phyloP scores from a whole-genome alignment of 2,113 vertebrate species.

The Dicaeum eximium region DNA sequence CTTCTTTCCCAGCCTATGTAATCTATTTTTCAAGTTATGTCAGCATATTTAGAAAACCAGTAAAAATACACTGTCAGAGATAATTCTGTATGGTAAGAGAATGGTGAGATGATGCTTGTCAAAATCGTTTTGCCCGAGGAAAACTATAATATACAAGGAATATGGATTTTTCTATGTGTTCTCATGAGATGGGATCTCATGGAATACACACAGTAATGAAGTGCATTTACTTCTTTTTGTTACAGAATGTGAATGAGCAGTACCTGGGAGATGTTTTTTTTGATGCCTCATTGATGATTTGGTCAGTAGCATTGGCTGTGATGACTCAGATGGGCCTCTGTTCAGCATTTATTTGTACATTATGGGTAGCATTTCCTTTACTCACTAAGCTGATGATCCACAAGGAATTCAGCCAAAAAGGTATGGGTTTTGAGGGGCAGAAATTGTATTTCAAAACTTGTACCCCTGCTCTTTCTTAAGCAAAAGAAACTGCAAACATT shows the following conservation, averaged over 20 bases:
- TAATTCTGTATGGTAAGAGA: not conserved
- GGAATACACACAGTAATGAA: not conserved
- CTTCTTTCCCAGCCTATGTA: not conserved
- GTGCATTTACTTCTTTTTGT: not conserved
- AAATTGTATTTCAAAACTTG: not conserved
- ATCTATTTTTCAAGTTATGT: not conserved
- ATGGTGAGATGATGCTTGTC: not conserved
- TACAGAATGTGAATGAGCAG: constrained; percentile 78
- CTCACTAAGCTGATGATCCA: constrained; percentile 79
- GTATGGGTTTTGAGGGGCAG: constrained; percentile 51
- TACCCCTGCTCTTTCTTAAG: not conserved
- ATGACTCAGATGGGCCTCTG: constrained; percentile 84
- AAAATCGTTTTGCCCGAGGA: not conserved
- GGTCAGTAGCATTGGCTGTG: constrained; percentile 79
- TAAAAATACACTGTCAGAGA: fast-evolving
- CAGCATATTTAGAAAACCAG: not conserved
- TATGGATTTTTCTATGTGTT: not conserved
- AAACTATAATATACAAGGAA: not conserved
- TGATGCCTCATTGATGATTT: constrained; percentile 85
- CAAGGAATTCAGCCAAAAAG: constrained; percentile 82
- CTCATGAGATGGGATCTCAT: not conserved
- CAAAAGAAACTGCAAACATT: not conserved
- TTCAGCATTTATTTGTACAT: constrained; percentile 86
- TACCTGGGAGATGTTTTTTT: constrained; percentile 88
- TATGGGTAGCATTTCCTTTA: constrained; percentile 92